A percentile compares a stretch with the other conserved stretches of the same genome.
Evolutionary conservation across 2,888 invertebrate species (phyloP).

Genomic region (Caenorhabditis sp.): DNA sequence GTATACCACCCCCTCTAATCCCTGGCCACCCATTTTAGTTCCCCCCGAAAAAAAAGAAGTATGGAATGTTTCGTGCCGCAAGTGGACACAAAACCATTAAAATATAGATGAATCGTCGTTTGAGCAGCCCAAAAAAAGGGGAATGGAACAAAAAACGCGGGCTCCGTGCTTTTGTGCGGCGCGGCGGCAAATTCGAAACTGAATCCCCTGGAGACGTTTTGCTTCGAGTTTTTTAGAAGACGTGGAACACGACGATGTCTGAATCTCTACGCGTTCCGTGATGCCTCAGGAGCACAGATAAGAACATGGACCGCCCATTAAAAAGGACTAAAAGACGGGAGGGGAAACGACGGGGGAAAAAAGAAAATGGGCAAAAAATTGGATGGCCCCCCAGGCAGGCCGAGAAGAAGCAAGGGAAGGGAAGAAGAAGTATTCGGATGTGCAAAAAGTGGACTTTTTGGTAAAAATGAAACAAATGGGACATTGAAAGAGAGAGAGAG

Average conservation of each 20-base stretch:
- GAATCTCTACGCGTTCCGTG: conserved; percentile 8
- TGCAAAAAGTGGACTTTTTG: conserved; percentile 1
- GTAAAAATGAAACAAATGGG: conserved; percentile 16
- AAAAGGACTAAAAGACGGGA: conserved; percentile 20
- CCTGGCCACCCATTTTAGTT: conserved; percentile 34
- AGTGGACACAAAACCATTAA: conserved; percentile 54
- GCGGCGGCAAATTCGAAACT: conserved; percentile 56
- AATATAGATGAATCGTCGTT: conserved; percentile 54
- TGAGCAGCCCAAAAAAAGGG: background rate
- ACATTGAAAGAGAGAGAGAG: background rate
- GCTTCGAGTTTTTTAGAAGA: background rate
- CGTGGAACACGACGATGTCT: conserved; percentile 28
- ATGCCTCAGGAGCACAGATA: conserved; percentile 34
- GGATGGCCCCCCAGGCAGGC: conserved; percentile 56
- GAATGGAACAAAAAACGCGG: conserved; percentile 22
- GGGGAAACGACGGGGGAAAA: background rate
- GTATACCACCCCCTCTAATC: conserved; percentile 16
- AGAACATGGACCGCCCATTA: conserved; percentile 54
- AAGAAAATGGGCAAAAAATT: conserved; percentile 46
- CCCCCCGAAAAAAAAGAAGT: conserved; percentile 8
- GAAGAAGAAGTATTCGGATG: background rate
- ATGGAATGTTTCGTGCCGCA: conserved; percentile 30
- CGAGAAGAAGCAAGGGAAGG: background rate
- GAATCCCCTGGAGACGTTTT: conserved; percentile 35
- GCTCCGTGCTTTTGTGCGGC: conserved; percentile 7